Base-by-base conservation (phyloP, 2,797 vertebrate genomes). In the Melanotaenia pygmaea region DNA sequence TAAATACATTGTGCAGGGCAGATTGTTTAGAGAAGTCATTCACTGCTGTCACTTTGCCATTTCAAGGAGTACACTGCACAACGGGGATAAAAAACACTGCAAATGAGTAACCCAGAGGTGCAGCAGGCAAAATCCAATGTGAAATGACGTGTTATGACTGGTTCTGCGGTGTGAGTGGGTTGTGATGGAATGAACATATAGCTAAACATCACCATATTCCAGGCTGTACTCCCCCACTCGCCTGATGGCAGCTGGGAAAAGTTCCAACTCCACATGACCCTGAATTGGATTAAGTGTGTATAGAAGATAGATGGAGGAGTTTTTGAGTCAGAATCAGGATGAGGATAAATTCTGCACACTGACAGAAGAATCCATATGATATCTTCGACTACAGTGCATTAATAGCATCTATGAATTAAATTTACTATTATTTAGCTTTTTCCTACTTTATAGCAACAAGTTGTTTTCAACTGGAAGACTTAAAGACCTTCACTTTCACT, bases 1-100 rank as follows among this genome's bases (percentile, higher is more conserved):
- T 12, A 34, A 74, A 43, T 72, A 77, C 63, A 74, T 45, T 28
- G 50, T 63, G 71, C 54, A 56, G 63, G 62, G 72, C 74, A 67
- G 77, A 80, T 70, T 80, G 74, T 84, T 84, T 69, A 18, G 38
- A 37, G 43, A 72, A 72, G 65, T 70, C 70, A 59, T 59, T 77
- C 51, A 64, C 47, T 54, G 63, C 3, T 50, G 22, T 63, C 53
- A 54, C 65, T 72, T 57, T 24, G 62, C 32, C 67, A 69, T 61
- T 65, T 70, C 20, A 64, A 47, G 57, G 63, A 62, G 57, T 1
- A 30, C 2, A 59, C 43, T 35, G 18, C 34, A 22, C 57, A 32
- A 35, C n/a, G n/a, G 50, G 28, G 45, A 63, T 56, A 8, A 30
- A 61, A 7, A 26, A 2, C 6, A 13, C 32, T 3, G 16, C 1